Percentiles rank a stretch among this genome's conserved stretches.
Conservation (phyloP, 2,888 invertebrate genomes). For the Catocala fraxini region DNA sequence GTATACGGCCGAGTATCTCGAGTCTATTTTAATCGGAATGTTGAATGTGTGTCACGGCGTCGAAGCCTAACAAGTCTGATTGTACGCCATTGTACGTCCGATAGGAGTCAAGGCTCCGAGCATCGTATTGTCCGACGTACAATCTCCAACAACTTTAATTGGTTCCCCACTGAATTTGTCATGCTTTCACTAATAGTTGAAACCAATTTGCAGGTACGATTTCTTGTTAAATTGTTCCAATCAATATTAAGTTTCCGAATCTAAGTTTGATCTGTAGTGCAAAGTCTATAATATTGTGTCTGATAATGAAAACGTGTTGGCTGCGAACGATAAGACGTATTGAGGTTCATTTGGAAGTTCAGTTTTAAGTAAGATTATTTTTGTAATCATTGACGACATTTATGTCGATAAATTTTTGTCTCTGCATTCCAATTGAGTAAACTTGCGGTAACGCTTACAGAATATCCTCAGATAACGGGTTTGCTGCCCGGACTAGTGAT, state of each 20-base stretch:
- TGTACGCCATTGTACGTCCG: slow-evolving; percentile 31
- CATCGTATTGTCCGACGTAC: slow-evolving; percentile 41
- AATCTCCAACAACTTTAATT: slow-evolving; percentile 63
- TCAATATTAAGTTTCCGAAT: slow-evolving; percentile 8
- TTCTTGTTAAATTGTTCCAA: slow-evolving; percentile 8
- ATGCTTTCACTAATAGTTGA: slow-evolving; percentile 27
- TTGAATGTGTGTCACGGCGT: slow-evolving; percentile 12
- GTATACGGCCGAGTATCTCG: not conserved
- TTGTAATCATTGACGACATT: no score
- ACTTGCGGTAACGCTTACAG: no score
- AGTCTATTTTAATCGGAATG: slow-evolving; percentile 1
- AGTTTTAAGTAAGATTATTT: no score
- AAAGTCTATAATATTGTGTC: not conserved
- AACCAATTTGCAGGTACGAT: slow-evolving; percentile 28
- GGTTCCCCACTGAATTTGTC: slow-evolving; percentile 50
- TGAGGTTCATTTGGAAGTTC: no score
- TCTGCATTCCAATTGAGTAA: no score
- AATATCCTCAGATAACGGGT: no score
- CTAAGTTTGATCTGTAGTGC: not conserved
- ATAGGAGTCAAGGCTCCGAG: slow-evolving; percentile 33
- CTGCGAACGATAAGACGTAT: not conserved
- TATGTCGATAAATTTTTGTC: no score
- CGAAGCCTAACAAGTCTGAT: slow-evolving; percentile 36
- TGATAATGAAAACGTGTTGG: not conserved
- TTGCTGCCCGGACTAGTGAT: no score